Base-by-base conservation (phyloP, 2,888 invertebrate genomes). In the Choreutis nemorana region DNA sequence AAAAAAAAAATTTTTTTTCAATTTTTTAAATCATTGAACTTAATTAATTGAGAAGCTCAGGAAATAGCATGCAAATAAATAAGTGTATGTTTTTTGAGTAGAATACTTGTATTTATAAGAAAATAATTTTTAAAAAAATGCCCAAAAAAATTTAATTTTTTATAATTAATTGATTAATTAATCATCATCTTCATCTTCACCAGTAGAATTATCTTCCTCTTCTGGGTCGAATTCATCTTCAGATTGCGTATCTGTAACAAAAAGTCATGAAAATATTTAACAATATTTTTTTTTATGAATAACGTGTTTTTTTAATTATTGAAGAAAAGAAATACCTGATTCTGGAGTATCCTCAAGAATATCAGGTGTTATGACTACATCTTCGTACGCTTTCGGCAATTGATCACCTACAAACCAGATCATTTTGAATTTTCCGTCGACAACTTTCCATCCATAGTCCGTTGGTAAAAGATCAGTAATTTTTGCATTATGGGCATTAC, bases 361-460 rank as follows among this genome's bases (percentile, higher is more conserved):
- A 32, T 42, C 40, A 34, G 40, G 42, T 36, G 39, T 39, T 40
- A 42, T 37, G 38, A 42, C 36, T 28, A 48, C 36, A 41, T 46
- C 42, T 37, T 48, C 45, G 15, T 36, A 39, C 29, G 33, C 35
- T 42, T 44, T 34, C 31, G 43, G 43, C 27, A 44, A 36, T 39
- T 45, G 47, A 28, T 43, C 36, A 29, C 41, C 37, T 31, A 30
- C 27, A 29, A 44, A 45, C 42, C 46, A 36, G 29, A 26, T 32
- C 25, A 35, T 28, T 28, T 36, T 20, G 14, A 33, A 33, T 21
- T 36, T 34, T 14, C 21, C 30, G 26, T 37, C 29, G 31, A 33
- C 18, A 18, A 6, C 18, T 33, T 33, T 28, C 33, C 34, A 35
- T 27, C 35, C 34, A 32, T 34, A 42, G 29, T 42, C 36, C 14